Percentiles rank a stretch among this genome's conserved stretches.
Evolutionary conservation across 2,888 invertebrate genomes (phyloP).

Genomic region (Scaptomyza reducta): DNA sequence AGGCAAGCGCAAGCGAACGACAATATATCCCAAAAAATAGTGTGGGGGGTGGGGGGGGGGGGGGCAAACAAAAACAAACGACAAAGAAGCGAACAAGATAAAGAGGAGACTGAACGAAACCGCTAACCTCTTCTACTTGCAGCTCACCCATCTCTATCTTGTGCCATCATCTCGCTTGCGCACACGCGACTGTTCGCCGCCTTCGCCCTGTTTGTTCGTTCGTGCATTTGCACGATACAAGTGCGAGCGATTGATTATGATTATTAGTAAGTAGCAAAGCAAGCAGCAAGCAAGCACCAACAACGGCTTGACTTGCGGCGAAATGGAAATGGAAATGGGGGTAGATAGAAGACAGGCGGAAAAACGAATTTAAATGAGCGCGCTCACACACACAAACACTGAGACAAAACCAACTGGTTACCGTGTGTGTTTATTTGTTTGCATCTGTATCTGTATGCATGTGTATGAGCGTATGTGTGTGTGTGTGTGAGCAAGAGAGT

Average conservation of each 20-base stretch:
- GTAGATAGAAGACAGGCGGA: slow-evolving; percentile 52
- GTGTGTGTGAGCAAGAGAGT: slow-evolving; percentile 33
- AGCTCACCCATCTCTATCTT: slow-evolving; percentile 24
- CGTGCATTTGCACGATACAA: slow-evolving; percentile 72
- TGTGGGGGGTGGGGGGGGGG: too few relatives aligned
- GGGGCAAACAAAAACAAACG: slow-evolving; percentile 72
- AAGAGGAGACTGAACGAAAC: slow-evolving; percentile 36
- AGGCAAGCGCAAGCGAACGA: slow-evolving; percentile 4
- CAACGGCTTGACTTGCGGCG: slow-evolving; percentile 57
- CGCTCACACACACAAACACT: slow-evolving; percentile 34
- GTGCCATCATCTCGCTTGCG: slow-evolving; percentile 46
- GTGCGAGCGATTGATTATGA: slow-evolving; percentile 79
- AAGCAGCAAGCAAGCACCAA: slow-evolving; percentile 34
- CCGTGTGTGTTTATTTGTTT: slow-evolving; percentile 33
- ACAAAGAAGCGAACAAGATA: slow-evolving; percentile 61
- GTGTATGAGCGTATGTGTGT: slow-evolving; percentile 10
- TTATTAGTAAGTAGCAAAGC: slow-evolving; percentile 73
- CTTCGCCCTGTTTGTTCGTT: slow-evolving; percentile 27
- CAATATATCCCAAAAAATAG: slow-evolving; percentile 43
- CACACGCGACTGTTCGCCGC: slow-evolving; percentile 11
- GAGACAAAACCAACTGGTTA: slow-evolving; percentile 54
- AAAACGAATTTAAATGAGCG: slow-evolving; percentile 76
- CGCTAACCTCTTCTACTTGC: slow-evolving; percentile 39
- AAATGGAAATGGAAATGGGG: slow-evolving; percentile 46
- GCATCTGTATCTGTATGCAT: slow-evolving; percentile 6